A percentile compares a stretch with the other conserved stretches of the same genome.
Conservation (phyloP, 2,797 vertebrate genomes). For the Chloroceryle amazona region DNA sequence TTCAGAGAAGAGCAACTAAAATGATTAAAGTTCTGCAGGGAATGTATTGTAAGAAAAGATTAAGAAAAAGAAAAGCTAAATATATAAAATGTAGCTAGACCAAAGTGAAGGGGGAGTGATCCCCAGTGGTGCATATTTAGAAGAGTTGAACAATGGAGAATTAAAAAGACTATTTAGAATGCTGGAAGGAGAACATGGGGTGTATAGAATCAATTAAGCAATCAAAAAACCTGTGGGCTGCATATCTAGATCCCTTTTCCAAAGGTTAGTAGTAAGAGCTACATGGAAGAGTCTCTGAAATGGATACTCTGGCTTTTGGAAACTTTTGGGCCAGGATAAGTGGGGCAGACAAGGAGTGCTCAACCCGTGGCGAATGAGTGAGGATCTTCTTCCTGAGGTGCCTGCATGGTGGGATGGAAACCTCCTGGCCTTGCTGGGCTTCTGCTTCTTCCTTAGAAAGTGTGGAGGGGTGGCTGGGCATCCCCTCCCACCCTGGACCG, state of each 20-base stretch:
- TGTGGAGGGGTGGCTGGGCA: not conserved
- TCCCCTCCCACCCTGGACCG: fast-evolving
- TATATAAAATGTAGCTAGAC: conserved; percentile 32
- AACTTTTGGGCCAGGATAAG: not conserved
- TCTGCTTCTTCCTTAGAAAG: not conserved
- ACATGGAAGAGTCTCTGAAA: not conserved
- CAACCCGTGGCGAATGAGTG: fast-evolving
- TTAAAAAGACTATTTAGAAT: not conserved
- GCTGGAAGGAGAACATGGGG: not conserved
- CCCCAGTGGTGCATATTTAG: not conserved
- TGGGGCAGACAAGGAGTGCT: fast-evolving
- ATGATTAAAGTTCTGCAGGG: conserved; percentile 49
- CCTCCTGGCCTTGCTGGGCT: not conserved
- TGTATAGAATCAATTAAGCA: not conserved
- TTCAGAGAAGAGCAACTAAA: conserved; percentile 56
- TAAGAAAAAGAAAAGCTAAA: conserved; percentile 28
- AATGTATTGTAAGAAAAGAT: conserved; percentile 47
- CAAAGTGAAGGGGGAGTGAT: conserved; percentile 1
- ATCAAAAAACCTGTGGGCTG: not conserved
- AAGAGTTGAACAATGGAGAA: not conserved
- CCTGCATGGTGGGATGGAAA: not conserved
- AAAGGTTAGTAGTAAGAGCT: not conserved
- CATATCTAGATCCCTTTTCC: not conserved
- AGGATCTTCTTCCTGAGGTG: not conserved
- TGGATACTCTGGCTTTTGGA: not conserved